Percentiles rank a stretch among this genome's conserved stretches.
Evolutionary conservation across 1,140 invertebrate genomes (phyloP).

Genomic region (Caenorhabditis remanei): DNA sequence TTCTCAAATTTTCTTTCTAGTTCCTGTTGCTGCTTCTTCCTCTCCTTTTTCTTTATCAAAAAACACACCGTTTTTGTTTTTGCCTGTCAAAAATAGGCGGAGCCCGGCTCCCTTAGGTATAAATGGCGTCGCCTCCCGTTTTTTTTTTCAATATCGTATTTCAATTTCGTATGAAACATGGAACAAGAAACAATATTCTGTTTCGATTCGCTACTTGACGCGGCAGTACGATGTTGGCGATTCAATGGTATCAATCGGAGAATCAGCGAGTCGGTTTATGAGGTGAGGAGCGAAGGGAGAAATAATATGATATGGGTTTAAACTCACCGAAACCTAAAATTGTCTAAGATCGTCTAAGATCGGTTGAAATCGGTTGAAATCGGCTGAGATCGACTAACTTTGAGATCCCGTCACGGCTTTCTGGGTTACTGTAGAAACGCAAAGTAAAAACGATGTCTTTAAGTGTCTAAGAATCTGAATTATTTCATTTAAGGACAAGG

Average conservation of each 20-base stretch:
- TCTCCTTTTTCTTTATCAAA: background rate
- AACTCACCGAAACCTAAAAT: too few species aligned
- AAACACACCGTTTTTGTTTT: background rate
- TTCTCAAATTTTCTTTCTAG: too few species aligned
- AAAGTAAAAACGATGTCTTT: too few species aligned
- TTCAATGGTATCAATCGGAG: conserved; percentile 20
- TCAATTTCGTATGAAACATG: background rate
- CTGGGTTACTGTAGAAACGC: too few species aligned
- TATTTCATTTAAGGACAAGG: too few species aligned
- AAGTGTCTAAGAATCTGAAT: too few species aligned
- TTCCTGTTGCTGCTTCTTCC: background rate
- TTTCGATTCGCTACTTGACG: conserved; percentile 28
- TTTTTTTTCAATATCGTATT: too few species aligned
- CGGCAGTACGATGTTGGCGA: background rate
- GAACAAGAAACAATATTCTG: conserved; percentile 23
- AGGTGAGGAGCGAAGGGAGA: background rate
- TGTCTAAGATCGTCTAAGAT: too few species aligned
- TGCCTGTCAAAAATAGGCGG: background rate
- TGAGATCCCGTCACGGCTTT: too few species aligned
- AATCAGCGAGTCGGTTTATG: background rate
- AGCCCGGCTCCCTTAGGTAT: background rate
- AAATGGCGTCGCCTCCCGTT: background rate
- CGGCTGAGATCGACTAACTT: too few species aligned
- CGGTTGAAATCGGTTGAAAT: too few species aligned
- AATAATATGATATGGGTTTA: background rate